phyloP scores from a whole-genome alignment of 1,140 invertebrate genomes.

The Psix sp. region DNA sequence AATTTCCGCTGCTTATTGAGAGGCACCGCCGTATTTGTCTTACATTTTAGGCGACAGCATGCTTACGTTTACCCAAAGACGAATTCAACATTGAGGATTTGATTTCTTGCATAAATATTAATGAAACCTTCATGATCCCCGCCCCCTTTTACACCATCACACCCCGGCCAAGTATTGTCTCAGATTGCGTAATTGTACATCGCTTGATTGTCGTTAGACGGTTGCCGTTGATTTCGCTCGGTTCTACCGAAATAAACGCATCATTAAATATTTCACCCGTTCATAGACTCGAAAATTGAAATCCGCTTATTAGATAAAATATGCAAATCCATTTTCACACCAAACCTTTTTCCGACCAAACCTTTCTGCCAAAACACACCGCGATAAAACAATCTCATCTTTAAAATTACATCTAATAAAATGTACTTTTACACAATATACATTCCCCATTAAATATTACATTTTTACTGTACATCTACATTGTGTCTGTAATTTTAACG shows the following conservation, averaged over 20 bases:
- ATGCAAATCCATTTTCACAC: too few species aligned
- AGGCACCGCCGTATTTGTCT: conserved; percentile 68
- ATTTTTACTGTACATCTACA: too few species aligned
- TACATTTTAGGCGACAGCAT: conserved; percentile 67
- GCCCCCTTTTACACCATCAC: conserved; percentile 13
- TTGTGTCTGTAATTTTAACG: too few species aligned
- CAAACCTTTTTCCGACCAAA: too few species aligned
- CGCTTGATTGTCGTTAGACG: conserved; percentile 48
- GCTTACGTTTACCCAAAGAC: conserved; percentile 65
- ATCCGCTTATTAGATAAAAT: too few species aligned
- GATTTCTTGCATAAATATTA: conserved; percentile 73
- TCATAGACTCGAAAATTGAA: not conserved
- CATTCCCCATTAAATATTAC: too few species aligned
- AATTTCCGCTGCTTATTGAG: conserved; percentile 65
- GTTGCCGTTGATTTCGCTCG: conserved; percentile 29
- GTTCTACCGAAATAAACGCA: conserved; percentile 22
- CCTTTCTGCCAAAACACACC: too few species aligned
- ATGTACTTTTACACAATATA: too few species aligned
- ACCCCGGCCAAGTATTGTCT: conserved; percentile 45
- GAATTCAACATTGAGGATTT: conserved; percentile 65
- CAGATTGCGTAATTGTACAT: conserved; percentile 52
- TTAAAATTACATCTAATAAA: too few species aligned
- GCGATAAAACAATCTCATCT: too few species aligned
- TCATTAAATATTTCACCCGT: conserved; percentile 18
- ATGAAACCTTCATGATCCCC: conserved; percentile 53